Base-by-base conservation (phyloP, 2,888 invertebrate genomes). In the Troides helena region DNA sequence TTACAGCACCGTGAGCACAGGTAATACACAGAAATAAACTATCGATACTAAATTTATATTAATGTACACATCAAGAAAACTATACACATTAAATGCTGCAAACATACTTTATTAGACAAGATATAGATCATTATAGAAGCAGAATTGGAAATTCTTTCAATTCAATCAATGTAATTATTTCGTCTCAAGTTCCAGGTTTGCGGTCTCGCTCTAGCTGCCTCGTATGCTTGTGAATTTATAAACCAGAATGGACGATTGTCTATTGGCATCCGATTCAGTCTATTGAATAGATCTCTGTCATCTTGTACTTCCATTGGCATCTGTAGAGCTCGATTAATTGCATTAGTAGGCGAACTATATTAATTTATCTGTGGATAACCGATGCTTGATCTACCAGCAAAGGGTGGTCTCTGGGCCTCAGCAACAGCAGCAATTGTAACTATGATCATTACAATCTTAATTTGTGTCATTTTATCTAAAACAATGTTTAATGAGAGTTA, bases 161-260 rank as follows among this genome's bases (percentile, higher is more conserved):
- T 58, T 58, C 23, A 25, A 7, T 58, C 23, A 58, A 58, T n/a
- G n/a, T 58, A 87, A 25, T 71, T 68, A 69, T 83, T 87, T 0
- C 73, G 78, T 56, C 80, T 81, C 65, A 77, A 80, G 7, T 81
- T 82, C 68, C 79, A 87, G 43, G 78, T 81, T 63, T 84, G 80
- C 0, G 86, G 85, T 0, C 78, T 73, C 53, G 81, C 80, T 30
- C 94, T 89, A 5, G 93, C 85, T 0, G 87, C 89, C 74, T 95
- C 94, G 61, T 95, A 94, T 1, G 93, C 93, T 67, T 92, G 87
- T 74, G 94, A 93, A 78, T 95, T 95, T 23, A 95, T 72, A 67
- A 93, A 93, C 95, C 95, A 95, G 81, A 95, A 95, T 0, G 95
- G 95, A 76, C 93, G 91, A 62, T 94, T 89, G 59, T 95, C 94